These are phyloP conservation scores for Sthenelais limicola DNA, from an alignment of 2,888 invertebrate species.

Conservation along the genomic window DNA sequence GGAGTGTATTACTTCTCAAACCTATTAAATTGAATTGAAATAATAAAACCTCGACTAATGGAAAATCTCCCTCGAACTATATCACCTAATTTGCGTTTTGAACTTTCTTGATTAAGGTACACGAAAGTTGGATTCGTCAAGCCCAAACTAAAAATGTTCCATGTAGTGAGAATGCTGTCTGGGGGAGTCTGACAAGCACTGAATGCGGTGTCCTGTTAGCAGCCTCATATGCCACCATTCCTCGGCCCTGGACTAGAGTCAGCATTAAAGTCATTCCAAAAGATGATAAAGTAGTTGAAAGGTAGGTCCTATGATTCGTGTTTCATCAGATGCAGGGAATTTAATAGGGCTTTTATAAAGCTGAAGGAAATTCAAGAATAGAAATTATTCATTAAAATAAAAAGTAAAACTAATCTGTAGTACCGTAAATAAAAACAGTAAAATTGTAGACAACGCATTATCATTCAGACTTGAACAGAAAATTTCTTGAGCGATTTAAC, in stretches of 20 bases:
- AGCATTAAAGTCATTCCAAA: conserved; percentile 61
- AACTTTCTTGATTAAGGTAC: conserved; percentile 51
- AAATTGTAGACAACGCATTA: no score
- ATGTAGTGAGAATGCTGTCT: background rate
- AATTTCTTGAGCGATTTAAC: no score
- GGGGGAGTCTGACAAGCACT: conserved; percentile 40
- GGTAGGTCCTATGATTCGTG: conserved; percentile 50
- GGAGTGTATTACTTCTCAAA: no score
- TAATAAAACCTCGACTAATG: no score
- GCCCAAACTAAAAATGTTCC: conserved; percentile 45
- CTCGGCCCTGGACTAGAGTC: conserved; percentile 60
- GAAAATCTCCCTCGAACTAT: no score
- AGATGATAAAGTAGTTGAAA: conserved; percentile 50
- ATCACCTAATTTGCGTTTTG: background rate
- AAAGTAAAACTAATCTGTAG: no score
- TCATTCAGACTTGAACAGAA: no score
- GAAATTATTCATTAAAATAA: no score
- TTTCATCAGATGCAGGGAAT: background rate
- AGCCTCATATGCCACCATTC: conserved; percentile 56
- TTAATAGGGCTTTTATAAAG: background rate
- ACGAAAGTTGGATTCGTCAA: conserved; percentile 58
- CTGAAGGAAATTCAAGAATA: no score
- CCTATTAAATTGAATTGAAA: no score
- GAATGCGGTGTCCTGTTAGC: conserved; percentile 61
- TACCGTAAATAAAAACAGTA: no score